Conservation (phyloP, 1,140 invertebrate genomes). For the Acromyrmex charruanus region DNA sequence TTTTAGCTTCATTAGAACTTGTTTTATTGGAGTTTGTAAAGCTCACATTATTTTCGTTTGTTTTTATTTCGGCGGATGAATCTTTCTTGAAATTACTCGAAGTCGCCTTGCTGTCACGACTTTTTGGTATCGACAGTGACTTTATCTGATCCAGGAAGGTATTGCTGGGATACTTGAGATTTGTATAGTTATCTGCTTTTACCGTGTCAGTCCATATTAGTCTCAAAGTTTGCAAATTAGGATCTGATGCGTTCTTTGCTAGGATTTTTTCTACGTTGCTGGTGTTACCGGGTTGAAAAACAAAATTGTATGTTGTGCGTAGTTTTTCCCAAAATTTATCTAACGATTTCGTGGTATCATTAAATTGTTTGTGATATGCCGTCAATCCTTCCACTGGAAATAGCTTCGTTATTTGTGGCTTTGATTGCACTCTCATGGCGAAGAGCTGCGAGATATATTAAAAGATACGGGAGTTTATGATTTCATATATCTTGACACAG, state of each 20-base stretch:
- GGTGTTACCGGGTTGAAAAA: conserved; percentile 78
- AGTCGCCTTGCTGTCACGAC: background rate
- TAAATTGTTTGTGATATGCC: conserved; percentile 67
- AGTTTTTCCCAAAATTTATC: conserved; percentile 81
- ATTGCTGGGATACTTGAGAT: conserved; percentile 38
- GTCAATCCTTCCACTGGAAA: conserved; percentile 78
- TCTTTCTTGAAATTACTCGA: background rate
- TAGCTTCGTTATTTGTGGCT: conserved; percentile 79
- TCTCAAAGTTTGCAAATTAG: conserved; percentile 50
- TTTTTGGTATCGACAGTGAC: background rate
- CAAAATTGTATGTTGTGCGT: conserved; percentile 80
- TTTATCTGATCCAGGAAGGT: conserved; percentile 33
- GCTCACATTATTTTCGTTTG: conserved; percentile 13
- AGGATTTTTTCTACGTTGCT: conserved; percentile 78
- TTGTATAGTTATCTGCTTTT: background rate
- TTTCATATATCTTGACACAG: background rate
- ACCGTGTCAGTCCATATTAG: conserved; percentile 50
- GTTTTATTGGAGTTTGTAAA: background rate
- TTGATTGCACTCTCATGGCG: conserved; percentile 69
- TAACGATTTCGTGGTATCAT: conserved; percentile 72
- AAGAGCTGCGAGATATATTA: conserved; percentile 69
- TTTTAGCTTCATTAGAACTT: conserved; percentile 7
- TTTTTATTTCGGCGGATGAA: conserved; percentile 33
- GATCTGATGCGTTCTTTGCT: conserved; percentile 29
- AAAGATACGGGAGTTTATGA: conserved; percentile 30